These are phyloP conservation scores for Exocentrus adspersus DNA, from an alignment of 2,888 invertebrate genomes.

Conservation along the genomic window DNA sequence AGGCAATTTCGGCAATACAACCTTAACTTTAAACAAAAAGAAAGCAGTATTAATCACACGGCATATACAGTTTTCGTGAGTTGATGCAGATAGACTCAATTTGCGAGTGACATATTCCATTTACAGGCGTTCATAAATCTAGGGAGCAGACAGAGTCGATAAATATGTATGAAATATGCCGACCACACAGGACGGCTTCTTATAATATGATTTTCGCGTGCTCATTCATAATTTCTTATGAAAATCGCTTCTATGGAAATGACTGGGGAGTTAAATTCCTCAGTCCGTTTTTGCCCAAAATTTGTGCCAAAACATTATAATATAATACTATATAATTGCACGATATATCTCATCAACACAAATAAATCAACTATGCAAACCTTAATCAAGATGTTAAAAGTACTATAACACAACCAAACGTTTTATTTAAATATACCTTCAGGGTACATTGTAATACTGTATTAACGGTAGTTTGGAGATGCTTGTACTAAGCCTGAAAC, in stretches of 20 bases:
- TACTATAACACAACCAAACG: too few species aligned
- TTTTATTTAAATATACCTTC: too few species aligned
- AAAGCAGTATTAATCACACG: conserved; percentile 50
- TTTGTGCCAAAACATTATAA: conserved; percentile 14
- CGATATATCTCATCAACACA: neutral
- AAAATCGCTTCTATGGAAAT: conserved; percentile 37
- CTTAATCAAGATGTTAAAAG: too few species aligned
- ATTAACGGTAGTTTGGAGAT: too few species aligned
- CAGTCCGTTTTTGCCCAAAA: conserved; percentile 10
- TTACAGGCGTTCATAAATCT: conserved; percentile 55
- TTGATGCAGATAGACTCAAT: conserved; percentile 56
- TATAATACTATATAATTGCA: conserved; percentile 14
- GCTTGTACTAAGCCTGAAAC: too few species aligned
- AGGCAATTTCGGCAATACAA: conserved; percentile 25
- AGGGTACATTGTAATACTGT: too few species aligned
- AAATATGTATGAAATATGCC: conserved; percentile 60
- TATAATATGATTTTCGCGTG: conserved; percentile 50
- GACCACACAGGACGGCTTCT: conserved; percentile 47
- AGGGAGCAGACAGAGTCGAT: conserved; percentile 51
- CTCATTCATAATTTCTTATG: conserved; percentile 47
- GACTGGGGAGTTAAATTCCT: conserved; percentile 21
- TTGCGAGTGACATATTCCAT: conserved; percentile 58
- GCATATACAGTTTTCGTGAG: conserved; percentile 44
- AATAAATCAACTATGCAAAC: neutral
- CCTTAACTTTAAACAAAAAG: conserved; percentile 31